These are phyloP conservation scores for Saguinus imperator DNA, from an alignment of 2,113 vertebrate genomes.

Conservation along the genomic window DNA sequence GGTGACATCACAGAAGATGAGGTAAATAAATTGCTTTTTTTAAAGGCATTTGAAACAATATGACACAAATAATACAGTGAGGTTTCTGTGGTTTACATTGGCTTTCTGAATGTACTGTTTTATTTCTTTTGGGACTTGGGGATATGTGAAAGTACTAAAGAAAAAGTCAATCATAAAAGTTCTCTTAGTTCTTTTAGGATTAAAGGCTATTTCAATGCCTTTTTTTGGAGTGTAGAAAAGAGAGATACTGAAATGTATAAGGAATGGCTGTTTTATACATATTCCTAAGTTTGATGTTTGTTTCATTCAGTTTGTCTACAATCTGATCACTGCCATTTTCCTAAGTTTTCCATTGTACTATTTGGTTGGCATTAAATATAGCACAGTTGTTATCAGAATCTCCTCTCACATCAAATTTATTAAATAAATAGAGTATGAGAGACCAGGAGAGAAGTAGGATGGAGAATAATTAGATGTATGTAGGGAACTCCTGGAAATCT, in stretches of 20 bases:
- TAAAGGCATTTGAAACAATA: neutral
- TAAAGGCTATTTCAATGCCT: neutral
- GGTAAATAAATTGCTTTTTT: slow-evolving; percentile 82
- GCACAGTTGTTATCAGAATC: neutral
- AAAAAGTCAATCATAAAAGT: neutral
- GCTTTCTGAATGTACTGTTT: slow-evolving; percentile 3
- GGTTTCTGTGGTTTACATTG: neutral
- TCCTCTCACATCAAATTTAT: neutral
- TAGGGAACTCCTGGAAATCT: neutral
- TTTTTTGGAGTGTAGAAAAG: slow-evolving; percentile 2
- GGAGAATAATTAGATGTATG: neutral
- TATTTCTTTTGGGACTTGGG: slow-evolving; percentile 31
- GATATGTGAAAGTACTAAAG: neutral
- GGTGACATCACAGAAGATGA: slow-evolving; percentile 98
- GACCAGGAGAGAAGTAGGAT: neutral
- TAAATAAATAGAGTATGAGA: neutral
- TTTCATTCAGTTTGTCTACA: slow-evolving; percentile 19
- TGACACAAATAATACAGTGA: neutral
- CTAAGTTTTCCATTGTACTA: neutral
- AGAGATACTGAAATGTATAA: neutral
- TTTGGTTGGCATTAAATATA: slow-evolving; percentile 45
- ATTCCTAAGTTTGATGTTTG: neutral
- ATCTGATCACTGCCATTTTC: neutral
- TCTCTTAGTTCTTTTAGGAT: neutral
- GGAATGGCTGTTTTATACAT: neutral